Percentiles rank a stretch among this genome's conserved stretches.
These are phyloP conservation scores for Monochamus alternatus DNA, from an alignment of 2,888 invertebrate species.

Conservation along the genomic window DNA sequence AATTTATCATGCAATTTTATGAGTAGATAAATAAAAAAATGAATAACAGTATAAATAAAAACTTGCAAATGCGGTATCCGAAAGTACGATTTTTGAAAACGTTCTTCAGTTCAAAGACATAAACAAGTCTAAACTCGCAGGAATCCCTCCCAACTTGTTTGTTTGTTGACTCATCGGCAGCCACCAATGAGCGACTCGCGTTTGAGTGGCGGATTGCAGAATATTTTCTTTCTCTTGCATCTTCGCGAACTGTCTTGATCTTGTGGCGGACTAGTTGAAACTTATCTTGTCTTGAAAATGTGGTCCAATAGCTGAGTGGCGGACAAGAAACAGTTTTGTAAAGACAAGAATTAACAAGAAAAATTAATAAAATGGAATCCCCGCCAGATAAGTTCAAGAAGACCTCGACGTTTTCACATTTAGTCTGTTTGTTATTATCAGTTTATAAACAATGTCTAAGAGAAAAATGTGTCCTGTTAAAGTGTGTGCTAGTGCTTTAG, in stretches of 20 bases:
- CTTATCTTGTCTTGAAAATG: conserved; percentile 44
- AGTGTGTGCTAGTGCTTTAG: conserved; percentile 51
- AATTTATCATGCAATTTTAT: no score
- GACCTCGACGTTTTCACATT: conserved; percentile 36
- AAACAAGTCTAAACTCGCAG: conserved; percentile 28
- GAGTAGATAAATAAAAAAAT: no score
- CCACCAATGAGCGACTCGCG: conserved; percentile 8
- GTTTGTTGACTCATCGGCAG: conserved; percentile 28
- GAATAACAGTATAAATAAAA: no score
- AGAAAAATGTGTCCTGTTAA: conserved; percentile 51
- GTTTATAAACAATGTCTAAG: conserved; percentile 52
- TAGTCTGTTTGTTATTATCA: conserved; percentile 44
- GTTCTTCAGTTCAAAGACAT: not conserved
- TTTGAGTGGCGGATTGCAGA: not conserved
- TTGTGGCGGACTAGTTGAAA: conserved; percentile 45
- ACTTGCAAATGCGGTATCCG: no score
- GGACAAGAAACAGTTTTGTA: conserved; percentile 20
- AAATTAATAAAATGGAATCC: conserved; percentile 47
- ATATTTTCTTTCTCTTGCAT: conserved; percentile 12
- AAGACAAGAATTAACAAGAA: conserved; percentile 51
- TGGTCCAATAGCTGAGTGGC: conserved; percentile 25
- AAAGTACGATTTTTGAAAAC: no score
- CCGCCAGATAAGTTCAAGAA: conserved; percentile 40
- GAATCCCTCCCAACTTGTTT: conserved; percentile 7
- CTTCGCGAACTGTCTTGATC: not conserved